Evolutionary conservation across 2,797 vertebrate genomes (phyloP).

Genomic region (Sebastes taczanowskii): DNA sequence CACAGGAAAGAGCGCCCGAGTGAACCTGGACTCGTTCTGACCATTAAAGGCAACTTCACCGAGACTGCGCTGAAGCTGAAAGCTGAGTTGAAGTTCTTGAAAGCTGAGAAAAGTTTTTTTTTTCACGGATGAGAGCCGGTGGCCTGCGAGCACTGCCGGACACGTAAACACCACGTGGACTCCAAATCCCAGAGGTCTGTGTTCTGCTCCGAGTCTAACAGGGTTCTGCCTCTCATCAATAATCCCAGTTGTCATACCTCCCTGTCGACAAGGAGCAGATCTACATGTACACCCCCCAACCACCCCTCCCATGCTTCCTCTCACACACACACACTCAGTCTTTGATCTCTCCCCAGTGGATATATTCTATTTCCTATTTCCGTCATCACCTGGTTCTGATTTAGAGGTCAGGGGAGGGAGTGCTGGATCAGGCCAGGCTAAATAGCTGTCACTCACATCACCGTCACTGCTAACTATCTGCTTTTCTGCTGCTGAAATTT

Average conservation of each 20-base stretch:
- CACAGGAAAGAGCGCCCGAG: background rate
- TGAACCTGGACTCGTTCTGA: constrained; percentile 18
- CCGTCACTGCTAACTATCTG: constrained; percentile 25
- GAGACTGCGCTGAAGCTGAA: background rate
- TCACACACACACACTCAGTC: constrained; percentile 29
- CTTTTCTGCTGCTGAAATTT: constrained; percentile 26
- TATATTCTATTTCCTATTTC: constrained; percentile 75
- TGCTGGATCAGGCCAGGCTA: constrained; percentile 57
- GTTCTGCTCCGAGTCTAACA: constrained; percentile 45
- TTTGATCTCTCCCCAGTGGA: constrained; percentile 70
- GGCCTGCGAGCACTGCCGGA: constrained; percentile 14
- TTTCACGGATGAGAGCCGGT: background rate
- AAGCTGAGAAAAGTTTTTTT: constrained; percentile 1
- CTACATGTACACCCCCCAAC: constrained; percentile 31
- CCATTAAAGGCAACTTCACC: constrained; percentile 26
- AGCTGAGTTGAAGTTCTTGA: background rate
- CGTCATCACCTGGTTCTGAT: constrained; percentile 77
- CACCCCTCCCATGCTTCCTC: background rate
- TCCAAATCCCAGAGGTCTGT: constrained; percentile 62
- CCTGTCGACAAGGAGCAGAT: constrained; percentile 73
- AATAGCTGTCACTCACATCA: constrained; percentile 64
- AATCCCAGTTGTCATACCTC: constrained; percentile 76
- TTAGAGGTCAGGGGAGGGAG: constrained; percentile 65
- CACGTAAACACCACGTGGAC: constrained; percentile 45
- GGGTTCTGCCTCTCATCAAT: constrained; percentile 78